phyloP scores from a whole-genome alignment of 53 echinoderm and acorn worm species.

The Mesocentrotus franciscanus region DNA sequence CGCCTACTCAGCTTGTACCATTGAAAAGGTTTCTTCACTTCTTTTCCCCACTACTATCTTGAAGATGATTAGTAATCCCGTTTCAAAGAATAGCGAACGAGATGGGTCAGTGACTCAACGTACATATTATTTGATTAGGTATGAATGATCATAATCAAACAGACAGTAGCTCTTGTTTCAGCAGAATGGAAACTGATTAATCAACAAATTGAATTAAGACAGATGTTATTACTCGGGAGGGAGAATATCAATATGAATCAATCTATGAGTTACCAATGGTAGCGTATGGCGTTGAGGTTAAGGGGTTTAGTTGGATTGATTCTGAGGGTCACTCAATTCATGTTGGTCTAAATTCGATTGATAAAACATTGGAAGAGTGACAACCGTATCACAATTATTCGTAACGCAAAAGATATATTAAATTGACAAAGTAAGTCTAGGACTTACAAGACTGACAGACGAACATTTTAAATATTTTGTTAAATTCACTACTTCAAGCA shows the following conservation, averaged over 20 bases:
- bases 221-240: not conserved
- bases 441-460: not conserved
- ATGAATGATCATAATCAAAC: slow-evolving; percentile 2
- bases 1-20: not conserved
- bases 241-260: not conserved
- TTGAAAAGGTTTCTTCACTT: not conserved
- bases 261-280: not conserved
- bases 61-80: not conserved
- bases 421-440: not conserved
- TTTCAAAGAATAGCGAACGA: not conserved
- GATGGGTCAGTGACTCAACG: slow-evolving; percentile 47
- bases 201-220: slow-evolving; percentile 17
- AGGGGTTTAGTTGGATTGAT: not conserved
- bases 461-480: too few species aligned
- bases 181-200: slow-evolving; percentile 25
- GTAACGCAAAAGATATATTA: not conserved
- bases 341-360: not conserved
- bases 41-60: not conserved
- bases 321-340: not conserved
- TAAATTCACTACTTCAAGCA: too few species aligned
- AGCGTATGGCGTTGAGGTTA: not conserved
- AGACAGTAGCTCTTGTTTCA: not conserved
- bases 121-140: slow-evolving; percentile 37
- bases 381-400: not conserved
- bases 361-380: not conserved